A percentile compares a stretch with the other conserved stretches of the same genome.
Evolutionary conservation across 2,113 vertebrate genomes (phyloP).

Genomic region (Erythrocercus mccallii): DNA sequence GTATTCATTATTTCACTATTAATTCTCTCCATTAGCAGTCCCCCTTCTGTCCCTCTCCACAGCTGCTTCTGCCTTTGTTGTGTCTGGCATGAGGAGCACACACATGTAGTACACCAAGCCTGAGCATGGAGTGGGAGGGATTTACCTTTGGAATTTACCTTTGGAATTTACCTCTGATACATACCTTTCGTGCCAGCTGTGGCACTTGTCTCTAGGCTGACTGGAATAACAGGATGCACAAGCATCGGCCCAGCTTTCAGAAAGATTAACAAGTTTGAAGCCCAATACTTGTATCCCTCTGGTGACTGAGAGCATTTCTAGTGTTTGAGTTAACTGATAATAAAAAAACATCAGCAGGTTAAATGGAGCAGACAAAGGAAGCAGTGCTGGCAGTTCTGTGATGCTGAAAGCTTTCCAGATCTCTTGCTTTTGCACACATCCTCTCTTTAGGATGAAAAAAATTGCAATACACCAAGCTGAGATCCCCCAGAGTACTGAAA

Average conservation of each 20-base stretch:
- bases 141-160: not conserved
- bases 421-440: not conserved
- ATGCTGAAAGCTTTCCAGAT: not conserved
- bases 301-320: not conserved
- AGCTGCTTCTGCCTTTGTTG: not conserved
- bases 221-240: conserved; percentile 24
- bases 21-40: not conserved
- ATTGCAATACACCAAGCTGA: not conserved
- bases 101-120: not conserved
- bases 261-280: not conserved
- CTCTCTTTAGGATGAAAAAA: not conserved
- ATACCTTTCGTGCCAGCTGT: not conserved
- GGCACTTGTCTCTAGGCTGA: not conserved
- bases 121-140: not conserved
- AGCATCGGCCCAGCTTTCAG: not conserved
- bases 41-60: not conserved
- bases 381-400: not conserved
- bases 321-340: not conserved
- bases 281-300: not conserved
- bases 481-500: not conserved
- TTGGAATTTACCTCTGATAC: not conserved
- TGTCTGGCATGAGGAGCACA: not conserved
- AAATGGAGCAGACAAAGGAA: not conserved
- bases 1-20: not conserved
- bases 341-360: not conserved